A percentile compares a stretch with the other conserved stretches of the same genome.
Conservation (phyloP, 2,888 invertebrate genomes). For the Clanis bilineata region DNA sequence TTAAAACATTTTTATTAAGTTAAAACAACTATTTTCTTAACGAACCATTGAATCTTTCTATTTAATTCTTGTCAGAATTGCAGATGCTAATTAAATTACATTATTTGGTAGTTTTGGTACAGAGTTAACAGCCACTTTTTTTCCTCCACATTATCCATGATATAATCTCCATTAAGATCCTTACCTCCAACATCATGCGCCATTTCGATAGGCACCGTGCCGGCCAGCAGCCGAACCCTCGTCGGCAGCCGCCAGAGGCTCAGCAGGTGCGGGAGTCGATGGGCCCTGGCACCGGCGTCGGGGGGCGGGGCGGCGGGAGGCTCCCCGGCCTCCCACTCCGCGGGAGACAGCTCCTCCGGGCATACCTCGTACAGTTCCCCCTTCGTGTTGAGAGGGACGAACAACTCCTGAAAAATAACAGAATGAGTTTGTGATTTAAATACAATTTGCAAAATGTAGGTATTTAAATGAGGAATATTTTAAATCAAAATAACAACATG, state of each 20-base stretch:
- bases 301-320: slow-evolving; percentile 65
- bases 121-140: too few relatives aligned
- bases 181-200: slow-evolving; percentile 85
- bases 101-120: too few relatives aligned
- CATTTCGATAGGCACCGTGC: slow-evolving; percentile 82
- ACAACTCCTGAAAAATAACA: slow-evolving; percentile 82
- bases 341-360: slow-evolving; percentile 78
- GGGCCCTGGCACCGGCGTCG: slow-evolving; percentile 80
- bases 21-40: not conserved
- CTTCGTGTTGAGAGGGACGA: slow-evolving; percentile 88
- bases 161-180: slow-evolving; percentile 18
- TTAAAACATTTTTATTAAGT: too few relatives aligned
- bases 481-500: too few relatives aligned
- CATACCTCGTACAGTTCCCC: slow-evolving; percentile 88
- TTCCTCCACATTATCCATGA: not conserved
- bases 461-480: too few relatives aligned
- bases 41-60: too few relatives aligned
- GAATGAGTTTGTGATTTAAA: too few relatives aligned
- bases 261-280: slow-evolving; percentile 79
- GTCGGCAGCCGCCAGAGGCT: slow-evolving; percentile 82
- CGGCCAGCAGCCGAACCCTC: slow-evolving; percentile 82
- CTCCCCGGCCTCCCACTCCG: slow-evolving; percentile 77
- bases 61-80: too few relatives aligned
- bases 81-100: too few relatives aligned
- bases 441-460: too few relatives aligned